Evolutionary conservation across 2,888 invertebrate species (phyloP), one percentile per base, ranked within the genome.

Genomic region (Limnephilus marmoratus): DNA sequence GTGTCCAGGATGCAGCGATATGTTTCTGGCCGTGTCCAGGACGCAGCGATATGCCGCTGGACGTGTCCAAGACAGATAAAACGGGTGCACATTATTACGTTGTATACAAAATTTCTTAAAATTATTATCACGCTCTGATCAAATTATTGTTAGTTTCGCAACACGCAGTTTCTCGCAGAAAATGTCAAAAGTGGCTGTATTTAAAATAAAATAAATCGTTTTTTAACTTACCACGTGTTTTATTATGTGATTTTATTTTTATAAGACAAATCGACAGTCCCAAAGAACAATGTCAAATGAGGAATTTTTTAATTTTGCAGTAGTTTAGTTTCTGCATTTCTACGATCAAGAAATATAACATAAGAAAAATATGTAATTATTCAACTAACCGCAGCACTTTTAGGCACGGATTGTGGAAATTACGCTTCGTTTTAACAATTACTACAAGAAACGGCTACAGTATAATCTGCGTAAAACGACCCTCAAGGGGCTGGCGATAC

Each of bases 141-240:
- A 91, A 91, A 91, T 91, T 88, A 83, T 34, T 83, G 31, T 91
- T 91, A 91, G 91, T 91, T 89, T 86, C 37, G n/a, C 86, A 29
- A 87, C 31, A 82, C 82, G 81, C 31, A 82, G 34, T 91, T 92
- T 92, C 93, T 93, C 85, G 90, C 86, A 90, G 49, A 91, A 92
- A 90, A 91, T 90, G 92, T 92, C 83, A 81, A 90, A 87, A 87
- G 91, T 93, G 92, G 92, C 92, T 93, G 93, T 93, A 93, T 93
- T 93, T 93, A 93, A 93, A 93, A 93, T 93, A 93, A 93, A 93
- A 93, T 93, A 93, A 93, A 93, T 93, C 93, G 93, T 93, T 93
- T 93, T 93, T 91, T 93, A 93, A 93, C 91, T 93, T 88, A 87
- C 3, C 5, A 11, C 81, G 85, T 92, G 37, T 93, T 92, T 93